Evolutionary conservation across 2,113 vertebrate genomes (phyloP).

Genomic region (Dicerorhinus sumatrensis): DNA sequence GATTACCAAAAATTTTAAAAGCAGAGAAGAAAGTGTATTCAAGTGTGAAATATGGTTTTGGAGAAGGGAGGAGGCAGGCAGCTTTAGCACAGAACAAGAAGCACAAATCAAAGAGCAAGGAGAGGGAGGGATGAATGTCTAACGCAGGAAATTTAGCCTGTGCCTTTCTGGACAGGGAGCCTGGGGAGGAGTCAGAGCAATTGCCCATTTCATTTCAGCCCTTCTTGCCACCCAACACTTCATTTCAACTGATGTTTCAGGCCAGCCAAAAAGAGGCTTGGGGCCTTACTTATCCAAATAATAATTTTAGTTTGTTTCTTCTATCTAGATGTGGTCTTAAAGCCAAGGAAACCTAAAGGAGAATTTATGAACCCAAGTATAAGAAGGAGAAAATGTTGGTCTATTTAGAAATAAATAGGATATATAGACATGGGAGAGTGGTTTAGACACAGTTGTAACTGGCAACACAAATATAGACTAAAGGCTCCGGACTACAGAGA

Average conservation of each 20-base stretch:
- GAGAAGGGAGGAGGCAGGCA: conserved; percentile 61
- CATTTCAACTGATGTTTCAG: background rate
- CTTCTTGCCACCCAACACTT: background rate
- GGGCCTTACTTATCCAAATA: background rate
- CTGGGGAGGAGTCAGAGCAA: background rate
- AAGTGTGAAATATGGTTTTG: conserved; percentile 76
- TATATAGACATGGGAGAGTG: background rate
- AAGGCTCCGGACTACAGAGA: background rate
- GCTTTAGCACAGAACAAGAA: conserved; percentile 65
- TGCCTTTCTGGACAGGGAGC: background rate
- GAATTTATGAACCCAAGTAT: background rate
- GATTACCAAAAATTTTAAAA: conserved; percentile 77
- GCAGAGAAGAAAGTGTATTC: conserved; percentile 77
- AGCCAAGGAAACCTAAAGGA: background rate
- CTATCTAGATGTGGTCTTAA: conserved; percentile 15
- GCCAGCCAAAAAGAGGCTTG: background rate
- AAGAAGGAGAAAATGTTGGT: background rate
- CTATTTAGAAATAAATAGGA: background rate
- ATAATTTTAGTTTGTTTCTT: background rate
- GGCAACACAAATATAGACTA: background rate
- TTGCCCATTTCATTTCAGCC: background rate
- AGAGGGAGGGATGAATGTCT: conserved; percentile 46
- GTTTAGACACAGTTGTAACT: background rate
- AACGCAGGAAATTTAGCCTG: background rate
- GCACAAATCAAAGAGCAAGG: conserved; percentile 58